Base-by-base conservation (phyloP, 2,888 invertebrate genomes). In the Cheilosia vulpina region DNA sequence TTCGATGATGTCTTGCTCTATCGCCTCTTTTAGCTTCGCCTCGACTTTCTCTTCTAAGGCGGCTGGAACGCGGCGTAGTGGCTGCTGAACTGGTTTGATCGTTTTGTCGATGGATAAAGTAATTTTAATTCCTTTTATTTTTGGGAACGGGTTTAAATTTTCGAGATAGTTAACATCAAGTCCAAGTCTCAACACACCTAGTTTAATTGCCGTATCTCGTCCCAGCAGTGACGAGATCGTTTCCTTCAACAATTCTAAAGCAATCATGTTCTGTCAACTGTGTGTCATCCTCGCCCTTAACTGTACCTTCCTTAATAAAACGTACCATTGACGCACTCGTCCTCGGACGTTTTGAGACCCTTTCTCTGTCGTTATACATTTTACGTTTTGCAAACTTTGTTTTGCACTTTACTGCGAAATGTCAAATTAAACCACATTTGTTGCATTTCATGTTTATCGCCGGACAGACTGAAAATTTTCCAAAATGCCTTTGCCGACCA, bases 1-100 rank as follows among this genome's bases (percentile, higher is more conserved):
- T 78, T 90, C 89, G 41, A 90, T 90, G 38, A 90, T 90, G 43
- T 88, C 89, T 6, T 31, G 38, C 4, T 87, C 76, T 50, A 87
- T 65, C 27, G 87, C 76, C 58, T 88, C 88, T 63, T 88, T 79
- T 11, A 87, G n/a, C 72, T 58, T 58, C 24, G n/a, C 58, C 17
- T 76, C 58, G 1, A 78, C 78, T 31, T 34, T 47, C 13, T 55
- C 75, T 38, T 84, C 81, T 19, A 90, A 69, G 7, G 89, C 88
- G 57, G 89, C 87, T 17, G 90, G 90, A 21, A 89, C 79, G 45
- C 89, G 79, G 53, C 90, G 75, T 60, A 88, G 83, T 43, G 89
- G 89, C 75, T 90, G 90, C 5, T 62, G 78, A 15, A 90, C 87
- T 9, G 90, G 89, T 87, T 88, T 6, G n/a, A 88, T 77, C 13